Evolutionary conservation across 2,888 invertebrate species (phyloP).

Genomic region (Agonopterix heracliana): DNA sequence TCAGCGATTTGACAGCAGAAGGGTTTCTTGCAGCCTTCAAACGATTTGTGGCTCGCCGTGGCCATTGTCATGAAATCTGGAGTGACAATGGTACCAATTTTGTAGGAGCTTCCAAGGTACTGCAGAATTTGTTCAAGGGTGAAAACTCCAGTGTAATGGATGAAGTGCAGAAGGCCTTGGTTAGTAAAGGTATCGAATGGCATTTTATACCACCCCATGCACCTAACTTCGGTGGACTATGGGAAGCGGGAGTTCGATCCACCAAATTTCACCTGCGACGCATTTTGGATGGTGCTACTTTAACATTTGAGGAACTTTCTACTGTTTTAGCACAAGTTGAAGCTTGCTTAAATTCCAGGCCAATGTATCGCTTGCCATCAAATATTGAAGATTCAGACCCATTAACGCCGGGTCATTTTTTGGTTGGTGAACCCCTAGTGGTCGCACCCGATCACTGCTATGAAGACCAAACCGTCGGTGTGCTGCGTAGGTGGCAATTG

Average conservation of each 20-base stretch:
- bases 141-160: background rate
- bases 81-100: constrained; percentile 16
- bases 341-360: constrained; percentile 7
- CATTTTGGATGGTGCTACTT: background rate
- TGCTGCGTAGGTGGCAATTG: constrained; percentile 3
- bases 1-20: constrained; percentile 9
- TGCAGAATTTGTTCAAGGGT: background rate
- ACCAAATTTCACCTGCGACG: constrained; percentile 14
- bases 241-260: constrained; percentile 10
- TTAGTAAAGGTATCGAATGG: constrained; percentile 10
- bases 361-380: constrained; percentile 1
- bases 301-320: constrained; percentile 10
- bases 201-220: constrained; percentile 17
- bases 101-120: constrained; percentile 10
- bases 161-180: constrained; percentile 1
- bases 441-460: background rate
- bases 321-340: constrained; percentile 8
- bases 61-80: constrained; percentile 11
- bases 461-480: background rate
- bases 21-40: constrained; percentile 13
- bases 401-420: constrained; percentile 9
- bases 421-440: background rate
- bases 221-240: constrained; percentile 18
- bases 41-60: constrained; percentile 14
- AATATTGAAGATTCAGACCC: constrained; percentile 1